Conservation (phyloP, 2,113 vertebrate species). For the Actinemys pallida region DNA sequence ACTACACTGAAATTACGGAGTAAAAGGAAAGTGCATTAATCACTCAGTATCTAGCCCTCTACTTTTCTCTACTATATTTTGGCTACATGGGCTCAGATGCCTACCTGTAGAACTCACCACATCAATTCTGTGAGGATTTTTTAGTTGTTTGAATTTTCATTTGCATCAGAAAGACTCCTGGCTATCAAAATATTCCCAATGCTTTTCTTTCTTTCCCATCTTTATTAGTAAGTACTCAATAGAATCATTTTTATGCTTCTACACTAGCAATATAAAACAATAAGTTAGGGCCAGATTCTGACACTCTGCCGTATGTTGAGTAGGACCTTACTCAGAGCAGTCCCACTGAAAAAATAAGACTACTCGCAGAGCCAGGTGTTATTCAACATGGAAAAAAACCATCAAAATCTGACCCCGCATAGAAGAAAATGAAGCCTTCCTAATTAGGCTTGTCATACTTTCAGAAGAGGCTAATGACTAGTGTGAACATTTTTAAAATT, state of each 20-base stretch:
- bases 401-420: neutral
- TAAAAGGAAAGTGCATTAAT: neutral
- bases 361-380: neutral
- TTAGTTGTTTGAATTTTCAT: neutral
- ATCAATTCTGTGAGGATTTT: neutral
- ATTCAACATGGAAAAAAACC: neutral
- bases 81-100: rapidly evolving
- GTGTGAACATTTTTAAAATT: neutral
- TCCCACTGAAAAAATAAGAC: neutral
- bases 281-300: neutral
- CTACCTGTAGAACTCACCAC: neutral
- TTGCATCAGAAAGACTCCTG: neutral
- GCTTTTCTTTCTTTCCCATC: neutral
- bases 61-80: neutral
- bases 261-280: neutral
- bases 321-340: neutral
- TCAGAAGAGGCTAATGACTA: neutral
- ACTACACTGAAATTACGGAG: neutral
- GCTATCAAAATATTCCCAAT: neutral
- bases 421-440: neutral
- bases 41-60: neutral
- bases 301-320: slow-evolving; percentile 27
- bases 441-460: neutral
- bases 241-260: neutral
- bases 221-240: neutral